These are phyloP conservation scores for Nematopogon swammerdamellus DNA, from an alignment of 2,888 invertebrate species.

Conservation along the genomic window DNA sequence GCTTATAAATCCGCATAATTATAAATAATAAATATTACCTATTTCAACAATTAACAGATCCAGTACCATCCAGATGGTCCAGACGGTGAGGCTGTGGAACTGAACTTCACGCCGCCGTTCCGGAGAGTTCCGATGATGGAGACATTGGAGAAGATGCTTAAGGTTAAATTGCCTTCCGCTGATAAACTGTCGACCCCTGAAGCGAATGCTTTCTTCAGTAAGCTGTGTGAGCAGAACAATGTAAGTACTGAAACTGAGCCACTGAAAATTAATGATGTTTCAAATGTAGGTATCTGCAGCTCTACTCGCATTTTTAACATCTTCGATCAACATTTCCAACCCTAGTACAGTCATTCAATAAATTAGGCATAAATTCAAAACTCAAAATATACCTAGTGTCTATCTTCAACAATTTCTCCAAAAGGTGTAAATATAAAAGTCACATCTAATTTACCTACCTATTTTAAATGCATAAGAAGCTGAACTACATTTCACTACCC, in stretches of 20 bases:
- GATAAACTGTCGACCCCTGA: constrained; percentile 65
- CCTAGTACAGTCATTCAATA: too few species aligned
- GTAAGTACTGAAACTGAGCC: constrained; percentile 15
- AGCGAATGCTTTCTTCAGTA: constrained; percentile 72
- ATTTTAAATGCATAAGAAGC: too few species aligned
- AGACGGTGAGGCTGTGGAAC: constrained; percentile 74
- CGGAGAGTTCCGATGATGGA: constrained; percentile 88
- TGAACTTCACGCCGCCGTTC: constrained; percentile 98
- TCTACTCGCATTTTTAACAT: too few species aligned
- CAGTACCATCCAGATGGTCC: constrained; percentile 91
- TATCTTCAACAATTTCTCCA: too few species aligned
- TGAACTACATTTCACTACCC: too few species aligned
- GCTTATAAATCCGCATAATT: too few species aligned
- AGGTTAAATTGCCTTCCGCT: constrained; percentile 70
- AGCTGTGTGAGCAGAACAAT: constrained; percentile 73
- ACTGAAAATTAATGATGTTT: neutral
- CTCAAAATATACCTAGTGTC: neutral
- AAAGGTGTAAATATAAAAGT: too few species aligned
- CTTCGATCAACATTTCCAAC: too few species aligned
- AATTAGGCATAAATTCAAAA: too few species aligned
- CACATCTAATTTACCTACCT: too few species aligned
- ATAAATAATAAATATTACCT: too few species aligned
- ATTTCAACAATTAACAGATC: constrained; percentile 24
- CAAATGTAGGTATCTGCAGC: neutral
- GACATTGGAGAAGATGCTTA: constrained; percentile 79